Conservation (phyloP, 2,888 invertebrate species). For the Hirtodrosophila histrioides region DNA sequence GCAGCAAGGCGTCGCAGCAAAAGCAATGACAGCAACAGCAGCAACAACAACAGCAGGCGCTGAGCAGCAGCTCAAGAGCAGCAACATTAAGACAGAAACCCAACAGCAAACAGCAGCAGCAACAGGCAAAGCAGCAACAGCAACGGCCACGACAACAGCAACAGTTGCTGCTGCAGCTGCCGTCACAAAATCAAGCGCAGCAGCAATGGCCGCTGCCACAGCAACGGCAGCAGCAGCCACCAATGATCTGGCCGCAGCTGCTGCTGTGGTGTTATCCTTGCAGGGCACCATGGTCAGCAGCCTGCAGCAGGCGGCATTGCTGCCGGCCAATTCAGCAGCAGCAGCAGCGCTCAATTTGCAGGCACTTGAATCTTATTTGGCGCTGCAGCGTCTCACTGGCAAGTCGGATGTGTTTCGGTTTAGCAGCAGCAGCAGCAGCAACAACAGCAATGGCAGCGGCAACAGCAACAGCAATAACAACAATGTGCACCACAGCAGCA, state of each 20-base stretch:
- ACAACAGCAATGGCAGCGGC: constrained; percentile 20
- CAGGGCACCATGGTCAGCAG: constrained; percentile 94
- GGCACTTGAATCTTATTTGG: constrained; percentile 93
- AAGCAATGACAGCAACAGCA: constrained; percentile 45
- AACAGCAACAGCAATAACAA: constrained; percentile 30
- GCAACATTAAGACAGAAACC: constrained; percentile 32
- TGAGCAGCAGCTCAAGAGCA: constrained; percentile 39
- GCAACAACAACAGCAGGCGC: constrained; percentile 36
- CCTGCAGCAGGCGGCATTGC: constrained; percentile 91
- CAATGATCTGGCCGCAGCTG: constrained; percentile 86
- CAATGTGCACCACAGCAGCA: constrained; percentile 38
- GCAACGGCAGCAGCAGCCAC: constrained; percentile 83
- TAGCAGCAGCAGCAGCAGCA: constrained; percentile 47
- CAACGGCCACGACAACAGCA: constrained; percentile 25
- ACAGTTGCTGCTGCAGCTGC: constrained; percentile 16
- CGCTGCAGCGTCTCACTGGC: constrained; percentile 90
- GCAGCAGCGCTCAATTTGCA: constrained; percentile 93
- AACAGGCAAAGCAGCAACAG: constrained; percentile 42
- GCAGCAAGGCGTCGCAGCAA: constrained; percentile 28
- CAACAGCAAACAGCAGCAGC: constrained; percentile 46
- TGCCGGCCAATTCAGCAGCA: constrained; percentile 93
- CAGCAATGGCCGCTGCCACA: constrained; percentile 72
- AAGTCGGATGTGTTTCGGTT: constrained; percentile 89
- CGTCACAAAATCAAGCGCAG: constrained; percentile 50
- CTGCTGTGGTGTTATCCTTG: constrained; percentile 90